Evolutionary conservation across 2,888 invertebrate species (phyloP).

Genomic region (Subacronicta megacephala): DNA sequence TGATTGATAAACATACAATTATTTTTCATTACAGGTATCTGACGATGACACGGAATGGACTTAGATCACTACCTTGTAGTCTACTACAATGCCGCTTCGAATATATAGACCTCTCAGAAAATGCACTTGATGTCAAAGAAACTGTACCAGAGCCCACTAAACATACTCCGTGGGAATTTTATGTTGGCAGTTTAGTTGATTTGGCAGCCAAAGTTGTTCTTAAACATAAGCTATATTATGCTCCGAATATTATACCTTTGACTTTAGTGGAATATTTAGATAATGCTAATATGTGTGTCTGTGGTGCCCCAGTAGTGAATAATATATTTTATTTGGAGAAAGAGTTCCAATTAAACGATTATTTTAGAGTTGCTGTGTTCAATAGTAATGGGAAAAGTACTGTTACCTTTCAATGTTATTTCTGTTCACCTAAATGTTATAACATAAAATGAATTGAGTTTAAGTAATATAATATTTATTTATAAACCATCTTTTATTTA

Average conservation of each 20-base stretch:
- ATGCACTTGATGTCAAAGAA: slow-evolving; percentile 79
- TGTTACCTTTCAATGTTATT: slow-evolving; percentile 90
- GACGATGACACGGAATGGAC: slow-evolving; percentile 87
- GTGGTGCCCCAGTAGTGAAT: slow-evolving; percentile 87
- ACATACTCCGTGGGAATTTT: slow-evolving; percentile 74
- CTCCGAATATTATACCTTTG: slow-evolving; percentile 88
- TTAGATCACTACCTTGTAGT: slow-evolving; percentile 90
- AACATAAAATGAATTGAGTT: slow-evolving; percentile 43
- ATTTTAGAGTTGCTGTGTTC: slow-evolving; percentile 79
- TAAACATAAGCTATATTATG: slow-evolving; percentile 86
- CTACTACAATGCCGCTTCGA: slow-evolving; percentile 87
- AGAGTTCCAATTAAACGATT: slow-evolving; percentile 76
- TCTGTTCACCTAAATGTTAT: slow-evolving; percentile 89
- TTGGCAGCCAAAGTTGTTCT: slow-evolving; percentile 88
- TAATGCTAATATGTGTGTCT: slow-evolving; percentile 90
- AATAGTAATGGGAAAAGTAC: slow-evolving; percentile 71
- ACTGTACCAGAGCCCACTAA: slow-evolving; percentile 35
- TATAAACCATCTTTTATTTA: slow-evolving; percentile 27
- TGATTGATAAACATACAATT: not conserved
- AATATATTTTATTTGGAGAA: slow-evolving; percentile 67
- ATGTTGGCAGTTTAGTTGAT: slow-evolving; percentile 87
- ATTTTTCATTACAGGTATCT: slow-evolving; percentile 77
- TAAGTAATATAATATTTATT: slow-evolving; percentile 43
- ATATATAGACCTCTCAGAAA: slow-evolving; percentile 89
- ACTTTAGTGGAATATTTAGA: slow-evolving; percentile 91